Conservation (phyloP, 2,797 vertebrate genomes). For the Podarcis lilfordi region DNA sequence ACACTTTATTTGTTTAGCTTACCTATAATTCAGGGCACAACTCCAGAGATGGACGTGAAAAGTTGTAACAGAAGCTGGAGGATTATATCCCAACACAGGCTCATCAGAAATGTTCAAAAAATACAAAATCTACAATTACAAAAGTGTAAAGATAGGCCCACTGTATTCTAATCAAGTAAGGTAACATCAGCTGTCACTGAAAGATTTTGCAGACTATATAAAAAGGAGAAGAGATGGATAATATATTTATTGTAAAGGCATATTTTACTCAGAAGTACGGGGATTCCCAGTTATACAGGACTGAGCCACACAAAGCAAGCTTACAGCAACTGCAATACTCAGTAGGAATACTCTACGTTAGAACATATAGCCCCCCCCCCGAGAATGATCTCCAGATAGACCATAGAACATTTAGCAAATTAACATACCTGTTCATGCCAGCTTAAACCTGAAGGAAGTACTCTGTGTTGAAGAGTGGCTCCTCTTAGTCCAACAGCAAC, state of each 20-base stretch:
- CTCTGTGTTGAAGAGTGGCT: slow-evolving; percentile 92
- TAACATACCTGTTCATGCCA: slow-evolving; percentile 95
- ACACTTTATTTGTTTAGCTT: slow-evolving; percentile 41
- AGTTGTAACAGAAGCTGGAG: slow-evolving; percentile 91
- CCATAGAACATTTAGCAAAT: neutral
- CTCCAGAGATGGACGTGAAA: slow-evolving; percentile 92
- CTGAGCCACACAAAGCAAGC: neutral
- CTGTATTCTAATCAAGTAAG: slow-evolving; percentile 52
- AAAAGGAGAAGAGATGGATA: neutral
- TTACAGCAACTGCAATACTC: no score
- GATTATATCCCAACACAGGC: slow-evolving; percentile 95
- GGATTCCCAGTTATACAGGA: neutral
- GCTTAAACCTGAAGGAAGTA: slow-evolving; percentile 88
- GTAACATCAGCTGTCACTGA: neutral
- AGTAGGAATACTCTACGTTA: neutral
- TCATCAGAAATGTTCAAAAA: slow-evolving; percentile 97
- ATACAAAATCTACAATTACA: slow-evolving; percentile 87
- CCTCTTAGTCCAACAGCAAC: slow-evolving; percentile 92
- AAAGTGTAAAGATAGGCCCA: slow-evolving; percentile 55
- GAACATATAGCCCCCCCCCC: neutral
- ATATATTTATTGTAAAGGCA: neutral
- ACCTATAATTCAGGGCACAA: slow-evolving; percentile 97
- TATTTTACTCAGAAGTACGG: neutral
- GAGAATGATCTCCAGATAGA: neutral
- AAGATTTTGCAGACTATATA: neutral